Conservation (phyloP, 1,140 invertebrate genomes). For the Pollicipes pollicipes region DNA sequence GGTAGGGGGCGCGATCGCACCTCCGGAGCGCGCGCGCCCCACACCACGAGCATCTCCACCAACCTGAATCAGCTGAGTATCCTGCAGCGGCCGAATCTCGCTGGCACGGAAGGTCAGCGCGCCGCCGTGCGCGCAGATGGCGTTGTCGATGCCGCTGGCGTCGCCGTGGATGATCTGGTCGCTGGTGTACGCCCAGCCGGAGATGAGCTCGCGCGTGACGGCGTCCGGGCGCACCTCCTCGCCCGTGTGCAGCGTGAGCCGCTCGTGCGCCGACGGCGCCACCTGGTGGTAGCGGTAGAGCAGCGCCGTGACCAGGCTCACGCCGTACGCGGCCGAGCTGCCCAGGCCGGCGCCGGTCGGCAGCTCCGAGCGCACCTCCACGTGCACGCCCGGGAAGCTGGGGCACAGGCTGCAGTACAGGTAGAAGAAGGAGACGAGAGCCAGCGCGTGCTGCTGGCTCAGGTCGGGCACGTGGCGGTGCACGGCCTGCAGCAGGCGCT, state of each 20-base stretch:
- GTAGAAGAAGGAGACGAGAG: conserved; percentile 34
- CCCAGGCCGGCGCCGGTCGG: conserved; percentile 63
- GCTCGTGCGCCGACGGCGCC: not conserved
- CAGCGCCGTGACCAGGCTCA: conserved; percentile 54
- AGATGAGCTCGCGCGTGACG: conserved; percentile 38
- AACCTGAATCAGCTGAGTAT: conserved; percentile 13
- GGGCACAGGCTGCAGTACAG: conserved; percentile 25
- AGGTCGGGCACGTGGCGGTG: conserved; percentile 1
- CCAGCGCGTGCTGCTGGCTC: conserved; percentile 21
- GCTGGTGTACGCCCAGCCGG: conserved; percentile 56
- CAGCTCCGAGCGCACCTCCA: conserved; percentile 48
- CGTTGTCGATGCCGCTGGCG: conserved; percentile 87
- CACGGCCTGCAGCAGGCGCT: not conserved
- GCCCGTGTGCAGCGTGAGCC: not conserved
- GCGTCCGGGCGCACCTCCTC: conserved; percentile 12
- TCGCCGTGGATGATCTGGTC: conserved; percentile 81
- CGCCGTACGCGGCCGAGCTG: conserved; percentile 80
- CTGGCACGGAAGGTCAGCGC: conserved; percentile 44
- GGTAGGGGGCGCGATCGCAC: too few relatives aligned
- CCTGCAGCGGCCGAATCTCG: conserved; percentile 26
- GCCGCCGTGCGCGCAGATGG: conserved; percentile 67
- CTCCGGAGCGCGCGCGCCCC: not conserved
- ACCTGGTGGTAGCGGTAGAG: conserved; percentile 23
- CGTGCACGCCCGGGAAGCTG: conserved; percentile 25
- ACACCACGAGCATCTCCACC: too few relatives aligned